A percentile compares a stretch with the other conserved stretches of the same genome.
phyloP scores from a whole-genome alignment of 2,888 invertebrate genomes.

The Arctia plantaginis region DNA sequence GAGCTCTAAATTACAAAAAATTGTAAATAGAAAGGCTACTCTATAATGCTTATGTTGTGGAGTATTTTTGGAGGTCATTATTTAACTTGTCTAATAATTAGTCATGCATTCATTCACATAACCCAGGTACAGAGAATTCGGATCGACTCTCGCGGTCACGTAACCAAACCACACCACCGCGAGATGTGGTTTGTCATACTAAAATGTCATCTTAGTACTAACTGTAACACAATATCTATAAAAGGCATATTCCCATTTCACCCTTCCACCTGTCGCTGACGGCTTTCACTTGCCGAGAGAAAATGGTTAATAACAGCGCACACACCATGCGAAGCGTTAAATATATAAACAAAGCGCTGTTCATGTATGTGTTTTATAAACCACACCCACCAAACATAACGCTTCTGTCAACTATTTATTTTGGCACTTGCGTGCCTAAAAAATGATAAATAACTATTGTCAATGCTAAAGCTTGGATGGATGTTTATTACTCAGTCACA shows the following conservation, averaged over 20 bases:
- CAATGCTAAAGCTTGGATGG: no score
- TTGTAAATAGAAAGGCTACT: no score
- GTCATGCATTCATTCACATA: neutral
- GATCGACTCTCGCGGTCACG: neutral
- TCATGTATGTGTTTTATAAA: neutral
- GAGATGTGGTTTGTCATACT: conserved; percentile 10
- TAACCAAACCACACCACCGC: conserved; percentile 4
- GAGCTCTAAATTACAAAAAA: no score
- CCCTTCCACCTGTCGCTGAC: conserved; percentile 45
- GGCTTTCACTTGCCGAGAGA: conserved; percentile 48
- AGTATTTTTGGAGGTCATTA: neutral
- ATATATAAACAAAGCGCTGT: neutral
- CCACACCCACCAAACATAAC: no score
- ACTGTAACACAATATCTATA: conserved; percentile 43
- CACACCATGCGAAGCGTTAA: conserved; percentile 15
- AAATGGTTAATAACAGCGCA: conserved; percentile 32
- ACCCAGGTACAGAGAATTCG: neutral
- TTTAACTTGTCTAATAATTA: neutral
- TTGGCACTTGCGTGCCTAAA: neutral
- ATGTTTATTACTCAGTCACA: no score
- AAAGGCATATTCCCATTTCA: conserved; percentile 42
- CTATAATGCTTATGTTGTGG: no score
- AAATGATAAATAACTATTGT: no score
- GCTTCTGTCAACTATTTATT: neutral
- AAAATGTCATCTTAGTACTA: conserved; percentile 12